Evolutionary conservation across 2,113 vertebrate genomes (phyloP).

Genomic region (Mustelus asterias): DNA sequence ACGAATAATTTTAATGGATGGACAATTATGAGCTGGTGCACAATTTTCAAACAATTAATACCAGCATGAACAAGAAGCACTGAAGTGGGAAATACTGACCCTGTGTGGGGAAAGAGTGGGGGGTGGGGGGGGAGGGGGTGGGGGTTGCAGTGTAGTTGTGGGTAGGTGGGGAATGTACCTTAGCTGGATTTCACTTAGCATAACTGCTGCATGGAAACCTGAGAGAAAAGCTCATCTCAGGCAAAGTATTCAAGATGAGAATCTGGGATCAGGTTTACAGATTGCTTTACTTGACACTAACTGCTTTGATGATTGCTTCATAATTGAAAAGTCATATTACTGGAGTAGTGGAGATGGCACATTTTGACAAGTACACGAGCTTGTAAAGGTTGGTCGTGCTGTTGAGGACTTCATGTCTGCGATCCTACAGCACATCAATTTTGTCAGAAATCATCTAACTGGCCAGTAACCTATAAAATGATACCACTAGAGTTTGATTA

Average conservation of each 20-base stretch:
- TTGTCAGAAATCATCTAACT: constrained; percentile 9
- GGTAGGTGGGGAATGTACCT: too few relatives aligned
- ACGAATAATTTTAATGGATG: background rate
- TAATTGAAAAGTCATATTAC: constrained; percentile 29
- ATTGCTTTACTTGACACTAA: background rate
- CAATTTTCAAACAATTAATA: background rate
- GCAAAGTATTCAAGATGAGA: background rate
- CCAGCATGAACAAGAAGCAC: background rate
- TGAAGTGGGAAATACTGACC: background rate
- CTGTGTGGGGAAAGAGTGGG: too few relatives aligned
- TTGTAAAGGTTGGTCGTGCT: background rate
- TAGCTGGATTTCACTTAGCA: background rate
- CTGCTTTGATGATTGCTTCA: background rate
- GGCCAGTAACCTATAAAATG: background rate
- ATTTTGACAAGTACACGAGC: constrained; percentile 17
- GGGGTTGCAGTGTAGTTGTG: too few relatives aligned
- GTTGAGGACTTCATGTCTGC: background rate
- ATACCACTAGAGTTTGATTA: background rate
- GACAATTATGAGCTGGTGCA: background rate
- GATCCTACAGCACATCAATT: background rate
- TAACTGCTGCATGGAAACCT: background rate
- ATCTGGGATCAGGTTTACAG: background rate
- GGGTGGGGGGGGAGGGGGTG: too few relatives aligned
- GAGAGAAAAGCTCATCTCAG: background rate
- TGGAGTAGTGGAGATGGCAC: background rate